Conservation (phyloP, 2,888 invertebrate species). For the Sarcophaga subvicina region DNA sequence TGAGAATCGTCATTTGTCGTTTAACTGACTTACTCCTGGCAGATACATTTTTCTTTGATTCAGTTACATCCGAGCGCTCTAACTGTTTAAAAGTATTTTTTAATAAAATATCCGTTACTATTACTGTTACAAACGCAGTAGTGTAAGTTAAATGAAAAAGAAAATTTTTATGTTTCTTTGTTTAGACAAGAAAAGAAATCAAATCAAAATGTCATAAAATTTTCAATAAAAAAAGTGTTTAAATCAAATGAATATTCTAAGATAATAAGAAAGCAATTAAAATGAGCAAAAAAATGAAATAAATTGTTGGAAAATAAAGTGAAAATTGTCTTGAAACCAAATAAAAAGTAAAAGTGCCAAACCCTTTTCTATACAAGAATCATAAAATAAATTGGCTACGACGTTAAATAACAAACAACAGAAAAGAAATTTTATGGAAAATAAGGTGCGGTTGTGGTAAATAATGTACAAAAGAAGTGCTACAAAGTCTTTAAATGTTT, state of each 20-base stretch:
- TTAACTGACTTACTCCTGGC: constrained; percentile 70
- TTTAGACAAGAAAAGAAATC: constrained; percentile 35
- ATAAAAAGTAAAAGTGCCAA: constrained; percentile 63
- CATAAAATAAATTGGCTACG: constrained; percentile 39
- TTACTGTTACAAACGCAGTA: constrained; percentile 37
- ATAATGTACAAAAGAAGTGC: constrained; percentile 32
- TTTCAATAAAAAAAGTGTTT: constrained; percentile 54
- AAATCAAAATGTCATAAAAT: constrained; percentile 36
- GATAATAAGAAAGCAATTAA: constrained; percentile 50
- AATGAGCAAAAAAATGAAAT: constrained; percentile 57
- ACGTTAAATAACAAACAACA: constrained; percentile 51
- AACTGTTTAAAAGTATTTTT: constrained; percentile 76
- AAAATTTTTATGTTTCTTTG: constrained; percentile 23
- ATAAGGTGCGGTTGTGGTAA: constrained; percentile 54
- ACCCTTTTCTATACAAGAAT: constrained; percentile 64
- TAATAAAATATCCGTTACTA: constrained; percentile 54
- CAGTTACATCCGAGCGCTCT: constrained; percentile 79
- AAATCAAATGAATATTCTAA: constrained; percentile 48
- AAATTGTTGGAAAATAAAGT: constrained; percentile 7
- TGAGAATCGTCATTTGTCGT: constrained; percentile 74
- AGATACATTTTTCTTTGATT: constrained; percentile 69
- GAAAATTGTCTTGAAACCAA: constrained; percentile 60
- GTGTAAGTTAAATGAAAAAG: constrained; percentile 51
- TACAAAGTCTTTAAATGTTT: constrained; percentile 24
- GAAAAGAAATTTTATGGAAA: not conserved